Evolutionary conservation across 2,888 invertebrate genomes (phyloP), one percentile per base, ranked within the genome.

Genomic region (Rhagophthalmus giganteus): DNA sequence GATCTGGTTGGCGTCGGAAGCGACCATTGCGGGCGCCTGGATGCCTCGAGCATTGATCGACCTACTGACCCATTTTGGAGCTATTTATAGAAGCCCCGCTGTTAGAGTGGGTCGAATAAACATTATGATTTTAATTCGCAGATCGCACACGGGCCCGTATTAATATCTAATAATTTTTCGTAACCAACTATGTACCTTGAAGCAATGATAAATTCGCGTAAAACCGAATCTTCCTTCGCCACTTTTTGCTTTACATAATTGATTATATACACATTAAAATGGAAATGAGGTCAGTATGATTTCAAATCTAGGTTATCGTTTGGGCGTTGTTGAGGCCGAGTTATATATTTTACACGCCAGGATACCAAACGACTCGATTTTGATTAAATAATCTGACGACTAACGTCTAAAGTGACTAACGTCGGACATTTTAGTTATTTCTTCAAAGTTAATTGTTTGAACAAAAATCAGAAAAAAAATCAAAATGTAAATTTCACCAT

Each of bases 21-120:
- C 44, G 24, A 42, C 49, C 63, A 59, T 59, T 60, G 61, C 59
- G 54, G 62, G 59, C 61, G 62, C 60, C 61, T 54, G 60, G 58
- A 59, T 58, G 62, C 59, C 62, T 58, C 51, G 44, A 61, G 57
- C 63, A 64, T 64, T 60, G 63, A 64, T 64, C 59, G 63, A 61
- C 63, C 63, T 40, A 61, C 59, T 64, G 56, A 64, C 63, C 63
- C 40, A 56, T 57, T 60, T 62, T 40, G 15, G 6, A 16, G 51
- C 57, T 61, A 61, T 61, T 61, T 55, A 57, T 61, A 61, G 59
- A 42, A 42, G 32, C 46, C 32, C 34, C 40, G 46, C 41, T 50
- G 37, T 41, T 33, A 47, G 54, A 51, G 53, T 59, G 54, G 57
- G 58, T 38, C 35, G 50, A 14, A 39, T 44, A 45, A 49, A 54